Base-by-base conservation (phyloP, 2,888 invertebrate genomes). In the Hyalella azteca region DNA sequence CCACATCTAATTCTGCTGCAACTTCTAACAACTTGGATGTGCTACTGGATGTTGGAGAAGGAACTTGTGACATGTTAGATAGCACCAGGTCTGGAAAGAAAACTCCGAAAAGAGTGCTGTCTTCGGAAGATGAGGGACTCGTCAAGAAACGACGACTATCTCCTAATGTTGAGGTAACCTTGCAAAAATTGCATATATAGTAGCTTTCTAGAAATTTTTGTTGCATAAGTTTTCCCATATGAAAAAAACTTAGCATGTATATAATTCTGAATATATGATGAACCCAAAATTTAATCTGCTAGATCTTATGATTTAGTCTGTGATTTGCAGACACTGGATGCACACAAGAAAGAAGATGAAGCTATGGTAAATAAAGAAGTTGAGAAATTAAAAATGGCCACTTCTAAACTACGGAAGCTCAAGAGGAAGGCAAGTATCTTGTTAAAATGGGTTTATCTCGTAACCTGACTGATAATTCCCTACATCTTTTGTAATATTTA, bases 381-480 rank as follows among this genome's bases (percentile, higher is more conserved):
- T 7, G 13, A 36, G 66, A 66, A 66, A 36, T 4, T 66, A 7
- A 66, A 36, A 19, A 32, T 36, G 36, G 36, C 66, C 19, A 29
- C 36, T 1, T 32, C 39, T 36, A 66, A 66, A 36, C 66, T 66
- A n/a, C 66, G 36, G 36, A 66, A 66, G 19, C 7, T 66, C 36
- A 66, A 66, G 29, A 66, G 66, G 29, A 66, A 66, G 66, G 66
- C 36, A 36, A 13, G 3, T 54, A n/a, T n/a, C n/a, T n/a, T n/a
- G n/a, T n/a, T n/a, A n/a, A n/a, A n/a, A n/a, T n/a, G n/a, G n/a
- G n/a, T n/a, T n/a, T n/a, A n/a, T n/a, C n/a, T n/a, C n/a, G n/a
- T n/a, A n/a, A n/a, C n/a, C n/a, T n/a, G n/a, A n/a, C n/a, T n/a
- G n/a, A n/a, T n/a, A n/a, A n/a, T n/a, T n/a, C n/a, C n/a, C n/a